Conservation (phyloP, 2,113 vertebrate genomes). For the Chaetodon auriga region DNA sequence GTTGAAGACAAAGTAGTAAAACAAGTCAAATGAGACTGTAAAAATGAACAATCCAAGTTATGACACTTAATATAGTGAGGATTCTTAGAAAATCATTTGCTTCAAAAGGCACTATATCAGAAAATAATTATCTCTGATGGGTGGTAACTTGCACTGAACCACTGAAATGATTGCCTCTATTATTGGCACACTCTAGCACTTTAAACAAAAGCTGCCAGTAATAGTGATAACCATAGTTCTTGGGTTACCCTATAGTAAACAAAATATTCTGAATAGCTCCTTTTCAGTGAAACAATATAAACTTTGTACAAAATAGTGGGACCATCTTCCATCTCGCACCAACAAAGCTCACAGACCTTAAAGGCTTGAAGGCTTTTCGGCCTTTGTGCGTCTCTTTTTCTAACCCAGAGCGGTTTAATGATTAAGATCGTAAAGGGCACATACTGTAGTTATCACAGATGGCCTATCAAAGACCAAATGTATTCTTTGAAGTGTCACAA, state of each 20-base stretch:
- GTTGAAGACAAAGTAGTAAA: constrained; percentile 25
- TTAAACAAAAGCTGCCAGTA: constrained; percentile 18
- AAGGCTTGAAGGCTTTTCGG: not conserved
- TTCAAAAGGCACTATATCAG: constrained; percentile 69
- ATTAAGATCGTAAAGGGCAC: not conserved
- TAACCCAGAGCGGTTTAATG: not conserved
- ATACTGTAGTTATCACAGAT: not conserved
- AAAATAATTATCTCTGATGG: constrained; percentile 28
- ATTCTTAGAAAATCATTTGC: constrained; percentile 51
- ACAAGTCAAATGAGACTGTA: constrained; percentile 31
- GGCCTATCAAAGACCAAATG: not conserved
- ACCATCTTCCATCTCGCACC: not conserved
- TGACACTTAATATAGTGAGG: constrained; percentile 7
- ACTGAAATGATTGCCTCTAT: constrained; percentile 8
- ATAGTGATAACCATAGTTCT: constrained; percentile 3
- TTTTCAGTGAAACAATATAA: constrained; percentile 24
- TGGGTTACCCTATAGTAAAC: constrained; percentile 13
- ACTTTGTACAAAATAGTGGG: constrained; percentile 31
- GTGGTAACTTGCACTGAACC: constrained; percentile 6
- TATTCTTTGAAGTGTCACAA: not conserved
- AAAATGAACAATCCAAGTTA: constrained; percentile 27
- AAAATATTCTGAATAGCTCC: constrained; percentile 10
- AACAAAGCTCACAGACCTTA: not conserved
- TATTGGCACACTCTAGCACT: not conserved
- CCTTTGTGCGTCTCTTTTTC: not conserved